Conservation (phyloP, 2,888 invertebrate genomes). For the Anarsia innoxiella region DNA sequence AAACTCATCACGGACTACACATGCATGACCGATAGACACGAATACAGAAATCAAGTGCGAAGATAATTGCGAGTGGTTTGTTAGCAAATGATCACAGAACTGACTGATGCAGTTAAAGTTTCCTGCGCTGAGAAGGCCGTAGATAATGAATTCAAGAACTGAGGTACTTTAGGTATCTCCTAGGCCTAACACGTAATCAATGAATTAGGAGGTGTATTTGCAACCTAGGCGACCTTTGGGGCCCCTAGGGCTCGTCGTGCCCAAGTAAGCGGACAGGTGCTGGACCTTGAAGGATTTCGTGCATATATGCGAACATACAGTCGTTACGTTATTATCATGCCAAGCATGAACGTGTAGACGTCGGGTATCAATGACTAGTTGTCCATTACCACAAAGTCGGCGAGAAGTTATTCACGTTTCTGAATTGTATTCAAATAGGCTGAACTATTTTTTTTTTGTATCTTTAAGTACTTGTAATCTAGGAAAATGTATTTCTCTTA, state of each 20-base stretch:
- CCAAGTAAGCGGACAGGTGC: background rate
- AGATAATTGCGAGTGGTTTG: constrained; percentile 5
- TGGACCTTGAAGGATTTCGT: background rate
- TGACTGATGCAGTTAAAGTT: constrained; percentile 22
- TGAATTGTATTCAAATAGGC: too few species aligned
- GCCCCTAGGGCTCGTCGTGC: background rate
- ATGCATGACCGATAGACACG: background rate
- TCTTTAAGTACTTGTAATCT: too few species aligned
- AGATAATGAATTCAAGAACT: constrained; percentile 6
- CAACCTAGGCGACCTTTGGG: background rate
- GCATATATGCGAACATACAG: too few species aligned
- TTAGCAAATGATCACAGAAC: constrained; percentile 33
- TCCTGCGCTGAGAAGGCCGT: constrained; percentile 23
- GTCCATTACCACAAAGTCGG: too few species aligned
- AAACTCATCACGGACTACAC: constrained; percentile 8
- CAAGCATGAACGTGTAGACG: constrained; percentile 4
- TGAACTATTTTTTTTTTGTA: too few species aligned
- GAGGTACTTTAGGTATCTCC: background rate
- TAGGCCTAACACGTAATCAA: background rate
- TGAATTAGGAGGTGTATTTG: background rate
- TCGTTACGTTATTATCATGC: constrained; percentile 2
- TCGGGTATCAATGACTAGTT: too few species aligned
- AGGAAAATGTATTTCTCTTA: too few species aligned
- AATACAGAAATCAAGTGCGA: background rate
- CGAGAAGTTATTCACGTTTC: too few species aligned